phyloP scores from a whole-genome alignment of 2,888 invertebrate species.

The Tenthredo distinguenda region DNA sequence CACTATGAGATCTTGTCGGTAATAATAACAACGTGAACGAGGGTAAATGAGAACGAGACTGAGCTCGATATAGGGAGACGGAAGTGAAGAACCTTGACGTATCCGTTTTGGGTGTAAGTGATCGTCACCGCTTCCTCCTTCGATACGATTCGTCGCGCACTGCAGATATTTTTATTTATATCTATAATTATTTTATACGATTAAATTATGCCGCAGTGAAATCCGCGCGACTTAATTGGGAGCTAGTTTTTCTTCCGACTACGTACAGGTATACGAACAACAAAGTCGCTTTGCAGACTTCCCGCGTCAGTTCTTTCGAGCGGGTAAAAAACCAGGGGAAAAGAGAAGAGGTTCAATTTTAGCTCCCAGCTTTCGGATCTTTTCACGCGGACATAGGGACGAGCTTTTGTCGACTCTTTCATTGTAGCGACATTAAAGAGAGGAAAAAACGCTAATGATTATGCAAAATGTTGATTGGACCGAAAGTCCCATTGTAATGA shows the following conservation, averaged over 20 bases:
- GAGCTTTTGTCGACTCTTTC: slow-evolving; percentile 14
- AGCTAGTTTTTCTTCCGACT: background rate
- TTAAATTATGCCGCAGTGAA: background rate
- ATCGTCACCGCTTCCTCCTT: slow-evolving; percentile 38
- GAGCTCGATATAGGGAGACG: slow-evolving; percentile 60
- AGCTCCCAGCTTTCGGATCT: background rate
- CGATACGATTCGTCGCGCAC: slow-evolving; percentile 23
- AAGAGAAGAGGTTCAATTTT: slow-evolving; percentile 1
- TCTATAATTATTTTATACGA: background rate
- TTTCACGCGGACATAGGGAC: background rate
- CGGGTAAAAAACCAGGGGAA: background rate
- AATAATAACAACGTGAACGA: slow-evolving; percentile 10
- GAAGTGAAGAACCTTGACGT: slow-evolving; percentile 69
- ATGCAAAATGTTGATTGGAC: background rate
- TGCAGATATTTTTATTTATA: background rate
- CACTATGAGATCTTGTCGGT: background rate
- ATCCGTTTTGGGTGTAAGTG: slow-evolving; percentile 62
- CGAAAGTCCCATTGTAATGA: background rate
- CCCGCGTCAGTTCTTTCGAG: background rate
- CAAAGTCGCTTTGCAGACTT: background rate
- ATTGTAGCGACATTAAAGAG: background rate
- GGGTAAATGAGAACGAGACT: slow-evolving; percentile 47
- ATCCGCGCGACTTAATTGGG: background rate
- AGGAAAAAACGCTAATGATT: background rate
- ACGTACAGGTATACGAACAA: background rate